phyloP scores from a whole-genome alignment of 2,113 vertebrate genomes.

The Brachyistius frenatus region DNA sequence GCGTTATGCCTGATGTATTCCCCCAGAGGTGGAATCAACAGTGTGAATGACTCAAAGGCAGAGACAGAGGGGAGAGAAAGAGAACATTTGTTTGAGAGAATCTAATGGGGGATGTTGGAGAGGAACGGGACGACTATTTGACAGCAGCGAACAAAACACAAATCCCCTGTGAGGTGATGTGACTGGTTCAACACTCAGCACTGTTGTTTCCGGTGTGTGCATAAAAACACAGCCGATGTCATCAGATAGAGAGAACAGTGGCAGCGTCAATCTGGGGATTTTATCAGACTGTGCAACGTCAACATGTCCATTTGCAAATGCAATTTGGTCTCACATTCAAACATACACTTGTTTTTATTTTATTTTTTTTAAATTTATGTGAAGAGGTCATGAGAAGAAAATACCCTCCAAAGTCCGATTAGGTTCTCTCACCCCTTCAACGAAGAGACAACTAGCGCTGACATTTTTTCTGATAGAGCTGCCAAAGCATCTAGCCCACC shows the following conservation, averaged over 20 bases:
- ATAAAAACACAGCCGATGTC: constrained; percentile 50
- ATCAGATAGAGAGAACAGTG: constrained; percentile 54
- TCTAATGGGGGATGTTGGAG: constrained; percentile 54
- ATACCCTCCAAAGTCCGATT: constrained; percentile 56
- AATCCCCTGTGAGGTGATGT: constrained; percentile 60
- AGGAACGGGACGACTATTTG: constrained; percentile 62
- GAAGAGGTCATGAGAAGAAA: constrained; percentile 53
- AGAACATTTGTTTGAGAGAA: constrained; percentile 65
- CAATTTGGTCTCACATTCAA: constrained; percentile 35
- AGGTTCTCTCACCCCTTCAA: constrained; percentile 18
- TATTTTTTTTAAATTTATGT: no score
- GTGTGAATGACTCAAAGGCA: constrained; percentile 73
- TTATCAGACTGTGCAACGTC: constrained; percentile 34
- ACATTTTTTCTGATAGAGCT: constrained; percentile 67
- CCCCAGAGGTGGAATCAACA: constrained; percentile 78
- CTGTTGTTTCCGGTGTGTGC: constrained; percentile 48
- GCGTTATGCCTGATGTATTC: constrained; percentile 71
- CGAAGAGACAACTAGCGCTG: constrained; percentile 32
- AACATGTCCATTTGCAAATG: constrained; percentile 14
- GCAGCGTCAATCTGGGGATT: constrained; percentile 42
- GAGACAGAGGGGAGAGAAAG: constrained; percentile 4
- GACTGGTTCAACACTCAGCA: constrained; percentile 52
- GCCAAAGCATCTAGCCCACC: constrained; percentile 59
- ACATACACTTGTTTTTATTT: no score
- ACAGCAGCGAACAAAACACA: constrained; percentile 69